Conservation (phyloP, 2,113 vertebrate species). For the Copsychus sechellarum region DNA sequence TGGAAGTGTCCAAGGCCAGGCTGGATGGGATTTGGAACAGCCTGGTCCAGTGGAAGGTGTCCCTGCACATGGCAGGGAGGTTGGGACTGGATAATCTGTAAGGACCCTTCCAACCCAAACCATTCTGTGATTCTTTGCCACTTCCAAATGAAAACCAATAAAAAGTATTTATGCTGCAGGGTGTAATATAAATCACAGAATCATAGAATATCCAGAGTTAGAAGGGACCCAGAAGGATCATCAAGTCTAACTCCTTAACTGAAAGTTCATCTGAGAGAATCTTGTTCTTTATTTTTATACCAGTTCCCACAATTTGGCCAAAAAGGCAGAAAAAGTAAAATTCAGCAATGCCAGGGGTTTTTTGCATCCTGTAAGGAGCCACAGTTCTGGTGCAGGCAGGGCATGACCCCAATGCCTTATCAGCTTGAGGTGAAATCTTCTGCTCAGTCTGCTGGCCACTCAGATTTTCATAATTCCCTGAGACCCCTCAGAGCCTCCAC, state of each 20-base stretch:
- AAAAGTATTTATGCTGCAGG: neutral
- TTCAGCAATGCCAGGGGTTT: fast-evolving
- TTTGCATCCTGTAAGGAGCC: neutral
- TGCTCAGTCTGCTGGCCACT: neutral
- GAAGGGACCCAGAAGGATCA: neutral
- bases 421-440: neutral
- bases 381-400: neutral
- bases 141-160: neutral
- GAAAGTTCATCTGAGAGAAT: neutral
- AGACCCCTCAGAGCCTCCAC: neutral
- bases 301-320: neutral
- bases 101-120: neutral
- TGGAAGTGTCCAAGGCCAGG: neutral
- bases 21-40: neutral
- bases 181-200: neutral
- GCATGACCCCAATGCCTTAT: neutral
- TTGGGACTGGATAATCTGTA: neutral
- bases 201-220: neutral
- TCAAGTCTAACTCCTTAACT: neutral
- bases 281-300: neutral
- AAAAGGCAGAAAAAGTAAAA: neutral
- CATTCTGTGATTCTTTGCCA: neutral
- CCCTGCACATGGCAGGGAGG: fast-evolving
- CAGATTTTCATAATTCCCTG: neutral
- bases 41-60: neutral